Evolutionary conservation across 2,888 invertebrate genomes (phyloP).

Genomic region (Rotaria socialis): DNA sequence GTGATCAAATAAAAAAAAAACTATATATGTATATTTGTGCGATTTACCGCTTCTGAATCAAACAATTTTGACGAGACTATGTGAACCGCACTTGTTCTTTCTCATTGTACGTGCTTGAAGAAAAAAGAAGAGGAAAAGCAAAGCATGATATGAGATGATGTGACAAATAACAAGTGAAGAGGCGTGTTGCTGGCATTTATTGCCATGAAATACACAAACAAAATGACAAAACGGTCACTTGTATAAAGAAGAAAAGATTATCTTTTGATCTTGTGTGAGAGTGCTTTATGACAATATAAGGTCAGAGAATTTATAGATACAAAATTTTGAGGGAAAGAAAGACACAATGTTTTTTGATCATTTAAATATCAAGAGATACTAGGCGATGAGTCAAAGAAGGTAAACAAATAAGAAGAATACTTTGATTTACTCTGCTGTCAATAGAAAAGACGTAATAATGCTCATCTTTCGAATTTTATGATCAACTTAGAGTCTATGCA

Average conservation of each 20-base stretch:
- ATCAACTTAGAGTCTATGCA: no score
- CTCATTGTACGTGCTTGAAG: conserved; percentile 17
- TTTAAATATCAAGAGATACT: not conserved
- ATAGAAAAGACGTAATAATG: no score
- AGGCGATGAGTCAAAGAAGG: not conserved
- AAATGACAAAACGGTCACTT: conserved; percentile 11
- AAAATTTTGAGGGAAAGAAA: not conserved
- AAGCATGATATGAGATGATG: conserved; percentile 20
- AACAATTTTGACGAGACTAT: not conserved
- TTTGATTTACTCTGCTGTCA: no score
- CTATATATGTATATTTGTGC: not conserved
- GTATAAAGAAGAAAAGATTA: conserved; percentile 14
- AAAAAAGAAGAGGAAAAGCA: not conserved
- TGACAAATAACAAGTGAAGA: conserved; percentile 27
- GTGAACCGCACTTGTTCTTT: conserved; percentile 6
- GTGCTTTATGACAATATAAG: not conserved
- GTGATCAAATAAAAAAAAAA: not conserved
- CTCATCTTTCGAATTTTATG: no score
- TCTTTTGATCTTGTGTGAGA: conserved; percentile 24
- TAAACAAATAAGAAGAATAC: not conserved
- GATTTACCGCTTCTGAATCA: conserved; percentile 10
- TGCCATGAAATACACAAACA: conserved; percentile 12
- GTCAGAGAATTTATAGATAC: not conserved
- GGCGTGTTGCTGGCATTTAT: conserved; percentile 21
- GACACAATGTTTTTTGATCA: not conserved